A percentile compares a stretch with the other conserved stretches of the same genome.
phyloP scores from a whole-genome alignment of 2,888 invertebrate species.

The Nemurella pictetii region DNA sequence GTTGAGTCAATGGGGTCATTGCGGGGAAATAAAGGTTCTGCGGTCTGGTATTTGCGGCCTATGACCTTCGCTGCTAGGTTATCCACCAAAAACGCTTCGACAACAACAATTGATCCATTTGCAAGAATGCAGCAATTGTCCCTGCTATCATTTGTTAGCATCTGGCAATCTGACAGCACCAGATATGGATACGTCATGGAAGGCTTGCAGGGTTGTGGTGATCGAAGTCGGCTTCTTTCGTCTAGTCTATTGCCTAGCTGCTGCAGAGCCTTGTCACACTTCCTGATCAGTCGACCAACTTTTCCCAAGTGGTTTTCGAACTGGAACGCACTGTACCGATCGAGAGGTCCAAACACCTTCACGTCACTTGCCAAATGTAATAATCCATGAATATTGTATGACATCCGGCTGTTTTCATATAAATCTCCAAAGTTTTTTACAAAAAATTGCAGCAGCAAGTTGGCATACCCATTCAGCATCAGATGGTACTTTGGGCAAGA shows the following conservation, averaged over 20 bases:
- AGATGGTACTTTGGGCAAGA: constrained; percentile 38
- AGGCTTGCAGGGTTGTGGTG: not conserved
- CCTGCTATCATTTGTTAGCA: not conserved
- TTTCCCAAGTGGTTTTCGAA: constrained; percentile 48
- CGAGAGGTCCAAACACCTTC: constrained; percentile 46
- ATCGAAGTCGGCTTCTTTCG: not conserved
- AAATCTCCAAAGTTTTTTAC: constrained; percentile 45
- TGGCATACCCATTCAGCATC: constrained; percentile 39
- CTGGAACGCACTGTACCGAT: constrained; percentile 48
- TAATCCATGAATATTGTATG: constrained; percentile 50
- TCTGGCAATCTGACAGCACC: not conserved
- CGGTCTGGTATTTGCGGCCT: not conserved
- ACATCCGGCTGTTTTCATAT: constrained; percentile 48
- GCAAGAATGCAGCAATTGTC: constrained; percentile 3
- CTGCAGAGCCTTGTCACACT: constrained; percentile 34
- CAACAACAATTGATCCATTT: constrained; percentile 1
- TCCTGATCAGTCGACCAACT: constrained; percentile 41
- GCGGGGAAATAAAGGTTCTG: not conserved
- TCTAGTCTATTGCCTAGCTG: not conserved
- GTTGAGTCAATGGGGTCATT: not conserved
- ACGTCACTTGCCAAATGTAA: constrained; percentile 49
- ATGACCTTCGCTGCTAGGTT: not conserved
- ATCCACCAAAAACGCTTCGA: not conserved
- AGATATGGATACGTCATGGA: not conserved
- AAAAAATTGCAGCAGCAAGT: constrained; percentile 44